Evolutionary conservation across 1,140 invertebrate genomes (phyloP).

Genomic region (Drosophila carrolli): DNA sequence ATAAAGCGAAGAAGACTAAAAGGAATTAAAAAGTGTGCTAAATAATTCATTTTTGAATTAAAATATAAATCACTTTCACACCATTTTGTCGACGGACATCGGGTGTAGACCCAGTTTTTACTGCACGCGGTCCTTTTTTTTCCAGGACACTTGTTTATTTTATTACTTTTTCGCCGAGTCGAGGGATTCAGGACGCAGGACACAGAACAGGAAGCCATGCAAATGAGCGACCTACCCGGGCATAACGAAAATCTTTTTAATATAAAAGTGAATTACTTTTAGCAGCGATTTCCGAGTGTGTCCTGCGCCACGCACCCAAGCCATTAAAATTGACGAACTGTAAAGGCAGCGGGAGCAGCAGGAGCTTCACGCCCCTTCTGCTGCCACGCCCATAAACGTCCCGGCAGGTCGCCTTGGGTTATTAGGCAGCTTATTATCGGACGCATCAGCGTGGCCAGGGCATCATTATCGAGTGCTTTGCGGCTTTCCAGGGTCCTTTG

Average conservation of each 20-base stretch:
- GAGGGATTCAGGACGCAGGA: constrained; percentile 6
- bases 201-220: constrained; percentile 21
- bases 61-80: constrained; percentile 84
- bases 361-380: constrained; percentile 21
- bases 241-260: constrained; percentile 75
- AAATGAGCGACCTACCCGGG: constrained; percentile 41
- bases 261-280: constrained; percentile 83
- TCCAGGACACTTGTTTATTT: constrained; percentile 79
- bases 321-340: constrained; percentile 84
- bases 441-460: constrained; percentile 41
- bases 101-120: constrained; percentile 37
- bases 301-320: constrained; percentile 31
- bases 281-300: constrained; percentile 79
- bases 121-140: constrained; percentile 48
- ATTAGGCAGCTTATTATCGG: constrained; percentile 81
- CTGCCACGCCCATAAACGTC: constrained; percentile 44
- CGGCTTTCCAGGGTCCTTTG: constrained; percentile 31
- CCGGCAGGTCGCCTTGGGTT: constrained; percentile 68
- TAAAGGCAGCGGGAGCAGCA: constrained; percentile 54
- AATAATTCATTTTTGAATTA: constrained; percentile 84
- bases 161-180: constrained; percentile 70
- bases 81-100: constrained; percentile 69
- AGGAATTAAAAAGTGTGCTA: constrained; percentile 82
- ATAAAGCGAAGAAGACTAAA: constrained; percentile 36
- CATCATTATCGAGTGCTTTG: constrained; percentile 82